phyloP scores from a whole-genome alignment of 2,113 vertebrate genomes.

The Heteronetta atricapilla region DNA sequence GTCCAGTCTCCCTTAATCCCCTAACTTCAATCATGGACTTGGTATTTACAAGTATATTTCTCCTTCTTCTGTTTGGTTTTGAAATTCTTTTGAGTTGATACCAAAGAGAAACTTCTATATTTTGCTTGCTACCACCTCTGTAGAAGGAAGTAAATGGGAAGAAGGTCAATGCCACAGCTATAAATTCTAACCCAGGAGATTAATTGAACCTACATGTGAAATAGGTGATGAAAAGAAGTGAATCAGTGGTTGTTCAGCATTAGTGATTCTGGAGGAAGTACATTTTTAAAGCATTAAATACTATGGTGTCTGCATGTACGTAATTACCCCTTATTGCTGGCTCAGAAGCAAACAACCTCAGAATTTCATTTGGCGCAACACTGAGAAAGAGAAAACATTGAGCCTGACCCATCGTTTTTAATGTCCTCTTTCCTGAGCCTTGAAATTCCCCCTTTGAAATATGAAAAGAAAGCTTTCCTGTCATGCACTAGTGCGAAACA shows the following conservation, averaged over 20 bases:
- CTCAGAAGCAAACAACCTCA: not conserved
- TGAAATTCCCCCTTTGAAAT: not conserved
- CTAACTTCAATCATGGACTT: not conserved
- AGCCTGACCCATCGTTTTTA: not conserved
- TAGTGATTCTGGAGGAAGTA: not conserved
- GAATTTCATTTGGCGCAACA: not conserved
- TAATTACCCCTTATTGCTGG: not conserved
- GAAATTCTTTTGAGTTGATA: not conserved
- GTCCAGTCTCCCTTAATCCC: not conserved
- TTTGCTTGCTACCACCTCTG: not conserved
- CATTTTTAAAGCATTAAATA: not conserved
- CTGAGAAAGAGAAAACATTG: not conserved
- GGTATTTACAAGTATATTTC: not conserved
- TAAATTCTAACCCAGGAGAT: not conserved
- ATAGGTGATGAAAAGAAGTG: not conserved
- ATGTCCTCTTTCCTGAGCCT: not conserved
- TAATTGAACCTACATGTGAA: not conserved
- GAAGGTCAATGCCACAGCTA: not conserved
- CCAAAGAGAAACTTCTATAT: not conserved
- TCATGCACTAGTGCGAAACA: rapidly evolving
- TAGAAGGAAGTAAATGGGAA: not conserved
- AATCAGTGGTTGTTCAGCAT: not conserved
- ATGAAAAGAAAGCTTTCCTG: not conserved
- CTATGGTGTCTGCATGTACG: not conserved
- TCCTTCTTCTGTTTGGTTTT: not conserved